Base-by-base conservation (phyloP, 2,113 vertebrate genomes). In the Calidris pugnax region DNA sequence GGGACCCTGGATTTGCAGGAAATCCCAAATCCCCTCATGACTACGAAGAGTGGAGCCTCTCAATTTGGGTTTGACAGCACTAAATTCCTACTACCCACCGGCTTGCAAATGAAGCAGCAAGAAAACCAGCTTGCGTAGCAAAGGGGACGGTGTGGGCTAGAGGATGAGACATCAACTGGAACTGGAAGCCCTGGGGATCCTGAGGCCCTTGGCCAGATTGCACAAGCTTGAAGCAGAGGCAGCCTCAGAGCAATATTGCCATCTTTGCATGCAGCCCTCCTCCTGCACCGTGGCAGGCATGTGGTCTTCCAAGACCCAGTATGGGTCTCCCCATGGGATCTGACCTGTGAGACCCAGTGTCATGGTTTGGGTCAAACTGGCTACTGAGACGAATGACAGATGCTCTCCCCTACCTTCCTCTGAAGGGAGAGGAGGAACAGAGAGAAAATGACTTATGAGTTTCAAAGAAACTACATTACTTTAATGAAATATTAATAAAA, bases 121-220 rank as follows among this genome's bases (percentile, higher is more conserved):
- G 55, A 33, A 32, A 35, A 21, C 17, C 10, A 19, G 14, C 19
- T 68, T 35, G 28, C 11, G 18, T 11, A 47, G 59, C 33, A 63
- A 67, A 55, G 32, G 23, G n/a, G 32, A 59, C 7, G 50, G 12
- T 0, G 3, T 48, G 39, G 62, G 75, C 22, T 50, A 67, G 32
- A 62, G 28, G 10, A 30, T 60, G 28, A 77, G 41, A 45, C 33
- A 45, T 43, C 33, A 20, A 3, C 41, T 30, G 41, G 60, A 67
- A 51, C 32, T 60, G 63, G 62, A 47, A 56, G 53, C 15, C 1
- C 0, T 0, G 1, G 32, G n/a, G 45, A 67, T 22, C 4, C 24
- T 24, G 48, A 57, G 43, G 39, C 28, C 33, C 48, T 53, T 48
- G 30, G 19, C n/a, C 22, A 48, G 60, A 35, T 64, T 1, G 1